Conservation (phyloP, 2,797 vertebrate species). For the Benthosema pterotum region DNA sequence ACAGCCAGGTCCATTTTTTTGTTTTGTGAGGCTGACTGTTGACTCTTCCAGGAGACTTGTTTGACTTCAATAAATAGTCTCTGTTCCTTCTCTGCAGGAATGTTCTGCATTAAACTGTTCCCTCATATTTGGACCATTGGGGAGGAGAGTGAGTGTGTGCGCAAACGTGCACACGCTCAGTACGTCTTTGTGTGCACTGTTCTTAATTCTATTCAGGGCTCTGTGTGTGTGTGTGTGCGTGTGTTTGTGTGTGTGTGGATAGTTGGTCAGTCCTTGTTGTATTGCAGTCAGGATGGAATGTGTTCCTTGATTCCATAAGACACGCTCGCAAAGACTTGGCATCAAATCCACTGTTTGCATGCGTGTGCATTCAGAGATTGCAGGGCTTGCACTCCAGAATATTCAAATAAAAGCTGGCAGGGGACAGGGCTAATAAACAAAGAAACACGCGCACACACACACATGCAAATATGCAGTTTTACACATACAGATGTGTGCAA, state of each 20-base stretch:
- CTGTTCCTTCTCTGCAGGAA: constrained; percentile 36
- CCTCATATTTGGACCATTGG: constrained; percentile 28
- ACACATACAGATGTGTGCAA: too few species aligned
- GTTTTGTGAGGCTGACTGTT: constrained; percentile 9
- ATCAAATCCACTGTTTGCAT: constrained; percentile 8
- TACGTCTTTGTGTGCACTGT: constrained; percentile 35
- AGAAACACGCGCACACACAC: constrained; percentile 4
- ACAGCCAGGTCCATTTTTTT: not conserved
- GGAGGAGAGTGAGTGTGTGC: constrained; percentile 17
- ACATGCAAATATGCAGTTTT: not conserved
- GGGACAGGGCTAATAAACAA: constrained; percentile 34
- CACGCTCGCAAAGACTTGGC: constrained; percentile 24
- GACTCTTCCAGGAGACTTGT: not conserved
- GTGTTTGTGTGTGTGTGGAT: constrained; percentile 31
- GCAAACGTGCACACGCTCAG: constrained; percentile 12
- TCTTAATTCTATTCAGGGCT: constrained; percentile 13
- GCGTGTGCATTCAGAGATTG: constrained; percentile 17
- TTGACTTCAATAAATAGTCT: constrained; percentile 7
- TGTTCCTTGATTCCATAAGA: constrained; percentile 51
- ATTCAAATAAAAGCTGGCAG: constrained; percentile 42
- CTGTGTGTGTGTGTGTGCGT: constrained; percentile 1
- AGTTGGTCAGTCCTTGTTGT: constrained; percentile 39
- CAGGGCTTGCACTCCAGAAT: constrained; percentile 14
- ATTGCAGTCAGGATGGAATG: constrained; percentile 57
- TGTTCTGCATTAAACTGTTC: constrained; percentile 35